Percentiles rank a stretch among this genome's conserved stretches.
phyloP scores from a whole-genome alignment of 2,113 vertebrate genomes.

The Columba janthina region DNA sequence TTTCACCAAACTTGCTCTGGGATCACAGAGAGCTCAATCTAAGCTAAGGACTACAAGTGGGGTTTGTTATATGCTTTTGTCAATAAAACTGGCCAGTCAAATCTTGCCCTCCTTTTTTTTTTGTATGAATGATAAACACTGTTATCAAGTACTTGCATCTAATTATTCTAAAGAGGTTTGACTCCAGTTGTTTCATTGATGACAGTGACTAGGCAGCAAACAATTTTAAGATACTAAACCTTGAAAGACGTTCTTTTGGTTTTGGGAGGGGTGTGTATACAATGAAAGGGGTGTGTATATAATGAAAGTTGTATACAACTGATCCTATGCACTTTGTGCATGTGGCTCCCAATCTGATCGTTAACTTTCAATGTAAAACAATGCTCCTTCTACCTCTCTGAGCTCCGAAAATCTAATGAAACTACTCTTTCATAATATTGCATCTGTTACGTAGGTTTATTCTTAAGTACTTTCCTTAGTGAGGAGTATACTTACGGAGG shows the following conservation, averaged over 20 bases:
- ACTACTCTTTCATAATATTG: neutral
- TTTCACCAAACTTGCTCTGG: neutral
- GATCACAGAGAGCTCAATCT: neutral
- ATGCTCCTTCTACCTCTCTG: neutral
- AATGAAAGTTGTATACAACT: neutral
- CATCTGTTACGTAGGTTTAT: neutral
- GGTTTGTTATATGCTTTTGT: neutral
- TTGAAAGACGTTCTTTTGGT: neutral
- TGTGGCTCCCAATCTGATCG: neutral
- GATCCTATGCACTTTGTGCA: neutral
- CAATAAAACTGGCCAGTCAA: neutral
- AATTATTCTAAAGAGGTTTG: neutral
- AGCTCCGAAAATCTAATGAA: neutral
- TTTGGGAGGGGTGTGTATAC: neutral
- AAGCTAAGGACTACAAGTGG: neutral
- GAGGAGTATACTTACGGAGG: neutral
- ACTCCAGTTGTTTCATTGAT: neutral
- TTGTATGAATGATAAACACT: neutral
- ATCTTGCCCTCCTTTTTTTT: neutral
- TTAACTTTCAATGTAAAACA: neutral
- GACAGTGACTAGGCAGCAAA: neutral
- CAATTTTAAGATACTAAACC: neutral
- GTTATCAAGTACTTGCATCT: neutral
- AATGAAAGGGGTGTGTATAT: too few relatives aligned
- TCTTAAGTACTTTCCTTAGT: neutral